These are phyloP conservation scores for Drosophila paracracens DNA, from an alignment of 2,888 invertebrate genomes.

Conservation along the genomic window DNA sequence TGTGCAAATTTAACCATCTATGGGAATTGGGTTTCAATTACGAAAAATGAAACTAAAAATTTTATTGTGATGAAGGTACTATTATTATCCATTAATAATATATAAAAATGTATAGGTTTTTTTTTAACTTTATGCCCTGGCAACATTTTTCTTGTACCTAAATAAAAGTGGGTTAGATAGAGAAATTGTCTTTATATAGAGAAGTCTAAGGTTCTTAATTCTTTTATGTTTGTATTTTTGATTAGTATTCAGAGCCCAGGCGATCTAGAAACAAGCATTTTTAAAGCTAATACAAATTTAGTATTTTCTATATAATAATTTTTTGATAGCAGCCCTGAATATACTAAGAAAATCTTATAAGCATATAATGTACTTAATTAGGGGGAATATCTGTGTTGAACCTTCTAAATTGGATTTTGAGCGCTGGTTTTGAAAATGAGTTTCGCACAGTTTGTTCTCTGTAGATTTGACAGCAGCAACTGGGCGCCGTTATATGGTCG, in stretches of 20 bases:
- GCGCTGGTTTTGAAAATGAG: not conserved
- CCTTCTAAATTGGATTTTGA: not conserved
- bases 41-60: constrained; percentile 17
- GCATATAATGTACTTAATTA: not conserved
- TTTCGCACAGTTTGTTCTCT: constrained; percentile 9
- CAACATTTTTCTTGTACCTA: not conserved
- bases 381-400: not conserved
- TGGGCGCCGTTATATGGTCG: constrained; percentile 12
- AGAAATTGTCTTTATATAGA: not conserved
- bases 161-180: not conserved
- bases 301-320: not conserved
- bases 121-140: constrained; percentile 12
- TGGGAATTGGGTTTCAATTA: constrained; percentile 22
- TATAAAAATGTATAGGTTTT: not conserved
- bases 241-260: not conserved
- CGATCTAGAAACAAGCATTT: not conserved
- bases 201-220: not conserved
- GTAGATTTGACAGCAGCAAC: not conserved
- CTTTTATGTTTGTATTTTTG: not conserved
- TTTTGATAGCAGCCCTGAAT: not conserved
- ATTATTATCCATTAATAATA: constrained; percentile 2
- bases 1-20: constrained; percentile 9
- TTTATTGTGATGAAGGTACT: constrained; percentile 5
- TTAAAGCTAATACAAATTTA: not conserved
- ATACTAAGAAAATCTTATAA: not conserved